phyloP scores from a whole-genome alignment of 2,113 vertebrate species.

The Pteropus alecto region DNA sequence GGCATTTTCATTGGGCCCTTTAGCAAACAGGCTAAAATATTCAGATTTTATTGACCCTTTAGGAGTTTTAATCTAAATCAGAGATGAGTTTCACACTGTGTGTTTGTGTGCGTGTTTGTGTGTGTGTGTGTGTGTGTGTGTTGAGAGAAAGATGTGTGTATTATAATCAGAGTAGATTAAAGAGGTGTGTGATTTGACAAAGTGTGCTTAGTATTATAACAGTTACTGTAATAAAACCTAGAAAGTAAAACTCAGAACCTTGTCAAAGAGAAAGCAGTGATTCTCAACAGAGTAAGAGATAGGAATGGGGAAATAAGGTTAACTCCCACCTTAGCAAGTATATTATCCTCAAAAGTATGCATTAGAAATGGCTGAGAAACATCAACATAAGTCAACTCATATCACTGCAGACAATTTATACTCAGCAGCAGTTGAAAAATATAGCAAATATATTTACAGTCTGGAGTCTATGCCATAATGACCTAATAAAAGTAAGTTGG shows the following conservation, averaged over 20 bases:
- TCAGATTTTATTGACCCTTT: neutral
- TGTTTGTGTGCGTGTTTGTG: neutral
- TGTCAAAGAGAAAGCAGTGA: neutral
- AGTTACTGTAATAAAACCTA: neutral
- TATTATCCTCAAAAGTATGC: neutral
- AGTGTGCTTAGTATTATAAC: neutral
- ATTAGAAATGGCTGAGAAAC: neutral
- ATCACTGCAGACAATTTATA: neutral
- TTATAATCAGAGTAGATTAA: neutral
- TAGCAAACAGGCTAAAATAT: neutral
- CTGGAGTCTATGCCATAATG: neutral
- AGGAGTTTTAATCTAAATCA: neutral
- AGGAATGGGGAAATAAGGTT: too few relatives aligned
- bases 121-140: neutral
- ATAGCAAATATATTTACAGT: neutral
- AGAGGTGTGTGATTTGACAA: neutral
- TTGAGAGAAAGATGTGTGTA: neutral
- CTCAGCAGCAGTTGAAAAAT: neutral
- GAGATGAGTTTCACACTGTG: neutral
- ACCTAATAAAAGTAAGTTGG: neutral
- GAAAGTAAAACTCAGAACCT: neutral
- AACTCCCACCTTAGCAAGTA: fast-evolving
- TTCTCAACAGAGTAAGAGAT: neutral
- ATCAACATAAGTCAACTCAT: neutral
- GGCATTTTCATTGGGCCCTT: neutral